Evolutionary conservation across 2,113 vertebrate genomes (phyloP), one percentile per base, ranked within the genome.

Genomic region (Thunnus thynnus): DNA sequence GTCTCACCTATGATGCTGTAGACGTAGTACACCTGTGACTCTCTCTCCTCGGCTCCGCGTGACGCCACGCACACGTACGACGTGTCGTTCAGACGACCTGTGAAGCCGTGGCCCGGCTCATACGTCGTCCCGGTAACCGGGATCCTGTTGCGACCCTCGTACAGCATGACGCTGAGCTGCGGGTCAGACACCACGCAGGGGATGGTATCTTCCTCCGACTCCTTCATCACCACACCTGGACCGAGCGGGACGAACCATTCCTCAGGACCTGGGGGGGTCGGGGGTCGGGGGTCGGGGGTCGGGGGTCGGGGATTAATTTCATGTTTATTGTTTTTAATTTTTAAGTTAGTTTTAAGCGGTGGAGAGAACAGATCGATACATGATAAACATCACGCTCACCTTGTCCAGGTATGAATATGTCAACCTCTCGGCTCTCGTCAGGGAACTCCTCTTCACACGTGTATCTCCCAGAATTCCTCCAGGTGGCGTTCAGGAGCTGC

Each of bases 131-230:
- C 74, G 2, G 83, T 85, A 13, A 97, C 83, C 0, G 82, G 89
- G 0, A 36, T 91, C 6, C 93, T 93, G 57, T 83, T 83, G 9
- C 93, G 93, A 69, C 94, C 96, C 72, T 98, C 95, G 0, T 96
- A 95, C 67, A 99, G 92, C 0, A 94, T 95, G 62, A 99, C 97
- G 3, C 91, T 95, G 54, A 96, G 94, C 3, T 75, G 86, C 0
- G 98, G 98, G 80, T 99, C 90, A 0, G 97, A 98, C 73, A 99
- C 97, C 0, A 96, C 94, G 16, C 98, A 99, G 0, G 98, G 98
- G 55, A 99, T 96, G 30, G 95, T 94, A 0, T 88, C 94, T 78
- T 96, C 95, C 3, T 92, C 91, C 0, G 90, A 63, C 62, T 94
- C 94, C 50, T 94, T 96, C 82, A 96, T 96, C 86, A 99, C 96